Percentiles rank a stretch among this genome's conserved stretches.
These are phyloP conservation scores for Malurus cyaneus DNA, from an alignment of 2,113 vertebrate species.

Conservation along the genomic window DNA sequence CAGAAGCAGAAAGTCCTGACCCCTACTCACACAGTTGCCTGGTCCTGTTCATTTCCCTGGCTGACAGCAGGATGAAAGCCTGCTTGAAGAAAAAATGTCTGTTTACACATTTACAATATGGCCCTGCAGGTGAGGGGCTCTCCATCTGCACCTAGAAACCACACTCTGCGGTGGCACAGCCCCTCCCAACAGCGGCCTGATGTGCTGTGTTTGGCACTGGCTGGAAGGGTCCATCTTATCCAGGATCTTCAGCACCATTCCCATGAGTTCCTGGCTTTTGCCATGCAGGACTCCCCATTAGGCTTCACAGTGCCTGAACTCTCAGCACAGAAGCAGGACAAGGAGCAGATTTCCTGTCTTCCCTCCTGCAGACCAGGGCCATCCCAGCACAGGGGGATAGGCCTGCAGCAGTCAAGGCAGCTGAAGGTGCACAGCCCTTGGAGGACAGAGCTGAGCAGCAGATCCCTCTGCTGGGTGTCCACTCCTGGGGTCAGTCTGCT, in stretches of 20 bases:
- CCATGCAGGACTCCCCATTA: neutral
- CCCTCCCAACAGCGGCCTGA: neutral
- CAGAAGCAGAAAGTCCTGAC: neutral
- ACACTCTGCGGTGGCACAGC: neutral
- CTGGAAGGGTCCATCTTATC: too few relatives aligned
- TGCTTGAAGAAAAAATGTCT: neutral
- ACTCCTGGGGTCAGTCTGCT: rapidly evolving
- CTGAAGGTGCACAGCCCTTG: neutral
- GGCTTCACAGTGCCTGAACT: neutral
- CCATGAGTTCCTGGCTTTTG: rapidly evolving
- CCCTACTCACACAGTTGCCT: neutral
- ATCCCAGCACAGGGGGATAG: neutral
- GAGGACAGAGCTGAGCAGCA: neutral
- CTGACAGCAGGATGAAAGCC: neutral
- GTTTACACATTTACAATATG: neutral
- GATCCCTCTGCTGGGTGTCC: neutral
- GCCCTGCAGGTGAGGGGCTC: neutral
- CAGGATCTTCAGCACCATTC: neutral
- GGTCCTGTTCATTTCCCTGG: neutral
- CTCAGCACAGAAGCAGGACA: neutral
- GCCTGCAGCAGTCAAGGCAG: neutral
- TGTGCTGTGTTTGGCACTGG: neutral
- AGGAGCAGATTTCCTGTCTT: neutral
- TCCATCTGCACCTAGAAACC: neutral
- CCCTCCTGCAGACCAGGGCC: neutral